phyloP scores from a whole-genome alignment of 2,888 invertebrate genomes.

The Idaea dimidiata region DNA sequence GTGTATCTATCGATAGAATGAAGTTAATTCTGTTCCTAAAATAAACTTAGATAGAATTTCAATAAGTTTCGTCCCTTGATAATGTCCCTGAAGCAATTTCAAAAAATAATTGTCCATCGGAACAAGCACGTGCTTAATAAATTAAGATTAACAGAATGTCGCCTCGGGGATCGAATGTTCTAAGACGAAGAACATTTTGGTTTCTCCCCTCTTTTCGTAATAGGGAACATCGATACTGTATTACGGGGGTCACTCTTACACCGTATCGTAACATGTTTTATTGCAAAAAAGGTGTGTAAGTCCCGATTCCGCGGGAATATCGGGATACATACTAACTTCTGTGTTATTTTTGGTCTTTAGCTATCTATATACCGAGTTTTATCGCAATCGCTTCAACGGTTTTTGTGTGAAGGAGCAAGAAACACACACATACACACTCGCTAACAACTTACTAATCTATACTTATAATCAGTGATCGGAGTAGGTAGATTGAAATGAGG shows the following conservation, averaged over 20 bases:
- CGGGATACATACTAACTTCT: too few species aligned
- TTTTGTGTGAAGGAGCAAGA: too few species aligned
- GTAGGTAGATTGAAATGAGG: too few species aligned
- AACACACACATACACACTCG: too few species aligned
- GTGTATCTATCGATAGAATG: neutral
- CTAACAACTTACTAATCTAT: too few species aligned
- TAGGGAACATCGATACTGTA: neutral
- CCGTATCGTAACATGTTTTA: neutral
- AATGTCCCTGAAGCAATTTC: neutral
- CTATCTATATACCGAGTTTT: too few species aligned
- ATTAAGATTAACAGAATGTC: neutral
- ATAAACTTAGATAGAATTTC: neutral
- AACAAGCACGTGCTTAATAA: slow-evolving; percentile 1
- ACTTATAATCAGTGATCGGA: too few species aligned
- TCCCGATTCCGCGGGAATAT: too few species aligned
- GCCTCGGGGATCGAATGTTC: neutral
- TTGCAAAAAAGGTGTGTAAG: too few species aligned
- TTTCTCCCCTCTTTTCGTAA: neutral
- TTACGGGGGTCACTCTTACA: neutral
- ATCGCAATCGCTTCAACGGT: too few species aligned
- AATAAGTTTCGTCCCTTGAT: neutral
- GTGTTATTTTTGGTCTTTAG: too few species aligned
- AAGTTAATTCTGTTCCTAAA: neutral
- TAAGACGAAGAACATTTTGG: neutral
- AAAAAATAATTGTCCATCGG: neutral